Conservation (phyloP, 2,113 vertebrate species). For the Rostratula benghalensis region DNA sequence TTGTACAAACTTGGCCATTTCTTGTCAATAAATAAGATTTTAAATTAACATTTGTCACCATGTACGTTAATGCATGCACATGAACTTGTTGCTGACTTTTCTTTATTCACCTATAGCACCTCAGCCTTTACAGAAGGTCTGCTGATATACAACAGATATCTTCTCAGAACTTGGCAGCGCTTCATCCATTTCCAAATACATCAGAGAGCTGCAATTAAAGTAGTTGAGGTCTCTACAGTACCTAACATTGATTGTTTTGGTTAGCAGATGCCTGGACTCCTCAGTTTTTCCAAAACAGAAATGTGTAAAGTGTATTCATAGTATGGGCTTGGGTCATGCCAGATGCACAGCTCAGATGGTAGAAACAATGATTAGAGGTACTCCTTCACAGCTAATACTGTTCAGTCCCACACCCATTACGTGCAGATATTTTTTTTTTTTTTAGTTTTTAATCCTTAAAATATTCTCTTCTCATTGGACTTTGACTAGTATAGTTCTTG, state of each 20-base stretch:
- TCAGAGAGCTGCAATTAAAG: background rate
- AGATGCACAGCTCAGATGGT: background rate
- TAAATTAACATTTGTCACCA: background rate
- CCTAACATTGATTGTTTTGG: background rate
- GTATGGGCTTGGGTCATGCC: background rate
- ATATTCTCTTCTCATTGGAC: background rate
- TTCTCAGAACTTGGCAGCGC: background rate
- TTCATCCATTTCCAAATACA: background rate
- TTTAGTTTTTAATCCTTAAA: background rate
- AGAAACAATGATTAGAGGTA: background rate
- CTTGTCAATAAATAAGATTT: background rate
- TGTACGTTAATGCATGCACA: background rate
- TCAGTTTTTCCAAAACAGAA: background rate
- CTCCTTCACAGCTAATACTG: background rate
- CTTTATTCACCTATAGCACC: background rate
- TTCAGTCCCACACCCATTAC: background rate
- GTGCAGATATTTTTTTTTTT: background rate
- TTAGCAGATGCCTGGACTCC: background rate
- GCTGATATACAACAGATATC: background rate
- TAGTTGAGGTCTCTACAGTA: background rate
- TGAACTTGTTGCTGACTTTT: background rate
- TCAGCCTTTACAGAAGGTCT: background rate
- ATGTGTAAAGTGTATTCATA: fast-evolving
- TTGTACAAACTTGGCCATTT: background rate
- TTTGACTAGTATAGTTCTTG: background rate